phyloP scores from a whole-genome alignment of 1,140 invertebrate species.

The Sitobion miscanthi region DNA sequence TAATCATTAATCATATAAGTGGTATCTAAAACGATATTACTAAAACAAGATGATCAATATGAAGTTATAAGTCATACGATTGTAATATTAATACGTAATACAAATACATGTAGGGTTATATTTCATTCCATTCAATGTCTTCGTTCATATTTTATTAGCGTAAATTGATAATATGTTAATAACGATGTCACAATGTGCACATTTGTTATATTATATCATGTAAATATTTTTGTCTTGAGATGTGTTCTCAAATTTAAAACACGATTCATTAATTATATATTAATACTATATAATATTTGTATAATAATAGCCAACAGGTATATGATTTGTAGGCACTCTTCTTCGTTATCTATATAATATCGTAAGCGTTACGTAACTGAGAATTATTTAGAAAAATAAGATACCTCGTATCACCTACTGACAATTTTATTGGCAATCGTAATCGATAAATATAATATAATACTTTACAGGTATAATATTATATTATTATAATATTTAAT shows the following conservation, averaged over 20 bases:
- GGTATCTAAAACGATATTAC: neutral
- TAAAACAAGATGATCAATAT: neutral
- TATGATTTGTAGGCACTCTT: neutral
- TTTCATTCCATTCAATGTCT: neutral
- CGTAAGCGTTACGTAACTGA: neutral
- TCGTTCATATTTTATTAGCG: neutral
- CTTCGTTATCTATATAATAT: neutral
- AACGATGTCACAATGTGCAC: neutral
- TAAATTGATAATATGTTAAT: neutral
- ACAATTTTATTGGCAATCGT: neutral
- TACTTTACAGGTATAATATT: too few species aligned
- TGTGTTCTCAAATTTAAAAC: neutral
- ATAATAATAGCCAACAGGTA: neutral
- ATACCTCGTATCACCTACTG: neutral
- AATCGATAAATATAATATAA: neutral
- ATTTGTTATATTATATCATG: neutral
- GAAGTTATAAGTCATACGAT: neutral
- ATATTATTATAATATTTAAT: too few species aligned
- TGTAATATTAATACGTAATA: neutral
- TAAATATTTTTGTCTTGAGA: neutral
- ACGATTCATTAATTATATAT: neutral
- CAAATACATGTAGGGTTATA: neutral
- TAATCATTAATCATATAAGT: neutral
- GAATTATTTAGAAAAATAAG: conserved; percentile 1
- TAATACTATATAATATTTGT: neutral